These are phyloP conservation scores for Prolemur simus DNA, from an alignment of 2,113 vertebrate species.

Conservation along the genomic window DNA sequence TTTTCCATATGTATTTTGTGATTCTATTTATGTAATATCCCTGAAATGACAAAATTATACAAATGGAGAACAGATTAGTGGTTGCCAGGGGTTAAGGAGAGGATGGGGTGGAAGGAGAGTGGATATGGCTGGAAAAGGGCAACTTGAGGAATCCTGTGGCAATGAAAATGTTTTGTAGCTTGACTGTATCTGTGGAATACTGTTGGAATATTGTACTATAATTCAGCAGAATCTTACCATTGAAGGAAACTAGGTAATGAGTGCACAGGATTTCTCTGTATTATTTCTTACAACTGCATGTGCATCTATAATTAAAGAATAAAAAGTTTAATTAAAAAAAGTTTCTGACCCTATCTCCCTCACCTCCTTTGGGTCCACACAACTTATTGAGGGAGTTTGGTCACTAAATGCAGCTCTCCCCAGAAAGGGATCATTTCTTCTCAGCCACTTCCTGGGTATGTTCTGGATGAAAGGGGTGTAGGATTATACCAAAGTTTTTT, in stretches of 20 bases:
- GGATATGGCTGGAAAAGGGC: not conserved
- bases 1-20: not conserved
- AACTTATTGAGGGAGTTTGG: not conserved
- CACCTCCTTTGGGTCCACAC: not conserved
- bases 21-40: not conserved
- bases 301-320: not conserved
- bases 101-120: not conserved
- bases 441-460: not conserved
- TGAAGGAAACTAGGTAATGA: not conserved
- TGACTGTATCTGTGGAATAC: not conserved
- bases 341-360: not conserved
- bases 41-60: not conserved
- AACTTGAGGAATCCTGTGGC: not conserved
- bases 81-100: not conserved
- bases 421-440: not conserved
- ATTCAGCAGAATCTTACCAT: not conserved
- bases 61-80: not conserved
- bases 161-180: not conserved
- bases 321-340: slow-evolving; percentile 4
- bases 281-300: not conserved
- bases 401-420: not conserved
- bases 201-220: not conserved
- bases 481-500: not conserved
- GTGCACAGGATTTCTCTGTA: not conserved
- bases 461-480: not conserved